Evolutionary conservation across 2,888 invertebrate genomes (phyloP).

Genomic region (Synanthedon myopaeformis): DNA sequence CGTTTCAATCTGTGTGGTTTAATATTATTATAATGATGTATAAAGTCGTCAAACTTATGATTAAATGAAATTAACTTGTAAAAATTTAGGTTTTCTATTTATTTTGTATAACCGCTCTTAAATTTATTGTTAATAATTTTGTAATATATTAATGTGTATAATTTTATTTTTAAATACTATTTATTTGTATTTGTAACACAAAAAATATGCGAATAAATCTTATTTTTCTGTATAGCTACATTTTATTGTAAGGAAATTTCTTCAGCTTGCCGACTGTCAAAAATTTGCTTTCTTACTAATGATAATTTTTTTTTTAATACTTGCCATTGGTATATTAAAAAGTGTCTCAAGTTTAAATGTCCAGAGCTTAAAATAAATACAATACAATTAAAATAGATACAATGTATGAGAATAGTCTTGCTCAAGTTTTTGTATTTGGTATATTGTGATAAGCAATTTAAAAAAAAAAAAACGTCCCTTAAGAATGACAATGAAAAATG

Average conservation of each 20-base stretch:
- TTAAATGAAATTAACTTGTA: background rate
- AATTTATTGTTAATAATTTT: slow-evolving; percentile 32
- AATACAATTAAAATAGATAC: slow-evolving; percentile 7
- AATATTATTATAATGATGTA: background rate
- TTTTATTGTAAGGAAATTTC: slow-evolving; percentile 20
- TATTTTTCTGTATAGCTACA: slow-evolving; percentile 37
- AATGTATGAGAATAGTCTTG: slow-evolving; percentile 18
- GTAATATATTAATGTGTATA: slow-evolving; percentile 41
- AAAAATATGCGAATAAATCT: slow-evolving; percentile 18
- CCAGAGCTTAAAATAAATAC: slow-evolving; percentile 6
- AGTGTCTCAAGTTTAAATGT: too few species aligned
- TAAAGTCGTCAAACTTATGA: background rate
- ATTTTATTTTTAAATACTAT: slow-evolving; percentile 39
- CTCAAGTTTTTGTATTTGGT: slow-evolving; percentile 37
- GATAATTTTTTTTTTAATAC: slow-evolving; percentile 20
- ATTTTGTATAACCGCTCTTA: slow-evolving; percentile 18
- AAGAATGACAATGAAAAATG: background rate
- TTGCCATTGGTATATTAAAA: slow-evolving; percentile 54
- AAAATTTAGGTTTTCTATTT: background rate
- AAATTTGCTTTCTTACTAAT: slow-evolving; percentile 3
- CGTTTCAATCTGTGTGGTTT: too few species aligned
- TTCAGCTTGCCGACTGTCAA: slow-evolving; percentile 44
- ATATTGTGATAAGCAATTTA: slow-evolving; percentile 29
- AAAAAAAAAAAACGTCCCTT: slow-evolving; percentile 10
- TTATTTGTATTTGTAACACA: slow-evolving; percentile 46